These are phyloP conservation scores for Pyrgus malvae DNA, from an alignment of 2,888 invertebrate species.

Conservation along the genomic window DNA sequence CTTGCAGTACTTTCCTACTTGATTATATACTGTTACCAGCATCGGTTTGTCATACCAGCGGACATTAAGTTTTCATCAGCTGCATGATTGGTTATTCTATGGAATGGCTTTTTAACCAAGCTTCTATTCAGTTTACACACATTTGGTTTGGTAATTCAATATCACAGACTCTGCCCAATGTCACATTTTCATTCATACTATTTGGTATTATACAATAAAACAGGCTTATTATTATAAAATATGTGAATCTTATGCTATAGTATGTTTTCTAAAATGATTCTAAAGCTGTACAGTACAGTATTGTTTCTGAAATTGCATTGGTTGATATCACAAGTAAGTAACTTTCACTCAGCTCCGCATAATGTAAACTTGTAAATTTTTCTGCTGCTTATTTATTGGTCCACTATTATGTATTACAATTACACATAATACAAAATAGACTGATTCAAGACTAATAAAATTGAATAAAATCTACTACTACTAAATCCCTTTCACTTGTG, in stretches of 20 bases:
- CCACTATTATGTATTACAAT: too few relatives aligned
- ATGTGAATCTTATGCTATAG: neutral
- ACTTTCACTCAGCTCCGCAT: too few relatives aligned
- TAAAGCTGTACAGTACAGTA: neutral
- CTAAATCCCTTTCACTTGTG: too few relatives aligned
- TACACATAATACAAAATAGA: too few relatives aligned
- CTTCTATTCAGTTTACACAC: slow-evolving; percentile 7
- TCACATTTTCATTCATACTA: slow-evolving; percentile 1
- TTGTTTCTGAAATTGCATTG: neutral
- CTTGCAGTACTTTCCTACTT: slow-evolving; percentile 67
- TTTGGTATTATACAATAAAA: slow-evolving; percentile 12
- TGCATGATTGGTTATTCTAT: slow-evolving; percentile 21
- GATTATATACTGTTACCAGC: slow-evolving; percentile 49
- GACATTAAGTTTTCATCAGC: slow-evolving; percentile 28
- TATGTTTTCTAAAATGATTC: neutral
- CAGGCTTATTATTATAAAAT: neutral
- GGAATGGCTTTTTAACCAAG: slow-evolving; percentile 30
- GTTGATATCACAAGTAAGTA: too few relatives aligned
- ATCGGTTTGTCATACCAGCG: slow-evolving; percentile 34
- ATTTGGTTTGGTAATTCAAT: slow-evolving; percentile 11
- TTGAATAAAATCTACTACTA: too few relatives aligned
- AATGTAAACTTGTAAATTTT: too few relatives aligned
- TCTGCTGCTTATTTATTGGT: too few relatives aligned
- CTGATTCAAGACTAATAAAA: too few relatives aligned
- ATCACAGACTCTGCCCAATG: neutral